A percentile compares a stretch with the other conserved stretches of the same genome.
These are phyloP conservation scores for Ceratina australensis DNA, from an alignment of 1,140 invertebrate genomes.

Conservation along the genomic window DNA sequence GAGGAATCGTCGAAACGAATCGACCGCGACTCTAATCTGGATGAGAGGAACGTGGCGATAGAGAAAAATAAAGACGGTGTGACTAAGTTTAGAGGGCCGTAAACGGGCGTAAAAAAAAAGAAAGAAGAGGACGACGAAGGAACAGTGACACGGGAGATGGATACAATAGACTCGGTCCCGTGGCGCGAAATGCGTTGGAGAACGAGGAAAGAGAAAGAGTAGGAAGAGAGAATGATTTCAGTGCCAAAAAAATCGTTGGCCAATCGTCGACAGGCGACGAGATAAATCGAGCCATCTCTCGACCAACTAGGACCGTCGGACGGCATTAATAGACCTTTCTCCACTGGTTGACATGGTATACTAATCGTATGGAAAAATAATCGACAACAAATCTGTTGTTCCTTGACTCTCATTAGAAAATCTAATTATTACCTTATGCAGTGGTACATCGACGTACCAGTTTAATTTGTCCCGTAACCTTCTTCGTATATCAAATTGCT, in stretches of 20 bases:
- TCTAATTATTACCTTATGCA: too few relatives aligned
- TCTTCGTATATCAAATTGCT: too few relatives aligned
- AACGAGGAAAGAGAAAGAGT: too few relatives aligned
- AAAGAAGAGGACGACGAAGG: slow-evolving; percentile 25
- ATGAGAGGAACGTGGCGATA: slow-evolving; percentile 17
- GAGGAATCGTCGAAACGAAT: slow-evolving; percentile 8
- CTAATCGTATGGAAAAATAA: slow-evolving; percentile 23
- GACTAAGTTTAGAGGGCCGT: slow-evolving; percentile 36
- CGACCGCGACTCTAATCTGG: not conserved
- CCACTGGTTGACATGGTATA: not conserved
- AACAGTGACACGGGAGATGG: slow-evolving; percentile 28
- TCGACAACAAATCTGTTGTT: not conserved
- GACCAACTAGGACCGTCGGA: slow-evolving; percentile 51
- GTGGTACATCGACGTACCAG: too few relatives aligned
- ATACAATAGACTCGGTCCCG: slow-evolving; percentile 52
- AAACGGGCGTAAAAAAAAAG: slow-evolving; percentile 26
- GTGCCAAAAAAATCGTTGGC: slow-evolving; percentile 59
- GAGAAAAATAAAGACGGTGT: slow-evolving; percentile 19
- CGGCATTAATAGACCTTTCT: slow-evolving; percentile 36
- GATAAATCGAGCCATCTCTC: slow-evolving; percentile 55
- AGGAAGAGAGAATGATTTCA: slow-evolving; percentile 49
- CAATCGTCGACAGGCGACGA: slow-evolving; percentile 45
- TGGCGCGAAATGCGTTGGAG: not conserved
- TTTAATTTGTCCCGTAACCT: too few relatives aligned
- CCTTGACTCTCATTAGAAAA: too few relatives aligned